Base-by-base conservation (phyloP, 1,140 invertebrate genomes). In the Drosophila saltans region DNA sequence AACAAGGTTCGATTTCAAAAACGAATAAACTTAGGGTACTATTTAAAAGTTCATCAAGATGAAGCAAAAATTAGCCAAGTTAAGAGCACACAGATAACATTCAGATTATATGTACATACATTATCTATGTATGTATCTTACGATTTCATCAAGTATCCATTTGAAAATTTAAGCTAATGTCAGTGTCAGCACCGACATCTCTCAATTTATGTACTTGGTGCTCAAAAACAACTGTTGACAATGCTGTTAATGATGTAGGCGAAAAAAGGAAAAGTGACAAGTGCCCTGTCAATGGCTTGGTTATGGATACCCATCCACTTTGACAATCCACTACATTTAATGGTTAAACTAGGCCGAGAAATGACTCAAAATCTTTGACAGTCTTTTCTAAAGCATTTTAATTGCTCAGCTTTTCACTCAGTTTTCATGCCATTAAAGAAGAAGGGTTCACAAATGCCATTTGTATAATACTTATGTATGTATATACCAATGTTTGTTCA, bases 301-400 rank as follows among this genome's bases (percentile, higher is more conserved):
- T 4, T 36, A 36, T 36, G 33, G 45, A 8, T 9, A 52, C 3
- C 58, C 58, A 16, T 45, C 62, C 16, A 16, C 56, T 39, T 56
- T 36, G 6, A 36, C 6, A 36, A 36, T 36, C 33, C 6, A 36
- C 33, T 36, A 11, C 75, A 72, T 68, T 43, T 70, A 84, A 83
- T 67, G 77, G 66, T 64, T 69, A 61, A 73, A 21, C 41, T 33
- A 59, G 10, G 1, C 62, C 45, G 10, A 28, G 26, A 43, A 39
- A 65, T 72, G 52, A 83, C 72, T 83, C 64, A 84, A 73, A 36
- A 36, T 76, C 64, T 70, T 77, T 81, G 70, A 74, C 65, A 61
- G 64, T 61, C 16, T 63, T 66, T 78, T 78, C 70, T 66, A 74
- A 83, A 68, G 67, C 72, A 66, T 80, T 76, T 73, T 84, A 80